Evolutionary conservation across 2,113 vertebrate species (phyloP).

Genomic region (Istiophorus platypterus): DNA sequence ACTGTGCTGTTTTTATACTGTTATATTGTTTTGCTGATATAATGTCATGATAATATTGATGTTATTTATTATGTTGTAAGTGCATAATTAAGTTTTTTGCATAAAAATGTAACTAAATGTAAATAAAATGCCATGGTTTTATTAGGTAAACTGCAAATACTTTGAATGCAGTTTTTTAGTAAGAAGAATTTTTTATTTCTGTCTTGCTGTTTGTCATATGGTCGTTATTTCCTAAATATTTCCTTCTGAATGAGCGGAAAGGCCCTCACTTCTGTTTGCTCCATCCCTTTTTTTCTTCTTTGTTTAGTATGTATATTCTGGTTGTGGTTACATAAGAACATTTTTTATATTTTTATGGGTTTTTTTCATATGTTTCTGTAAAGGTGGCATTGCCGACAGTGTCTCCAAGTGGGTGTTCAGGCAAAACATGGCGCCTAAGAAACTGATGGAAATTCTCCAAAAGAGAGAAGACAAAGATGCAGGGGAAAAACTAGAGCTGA

Average conservation of each 20-base stretch:
- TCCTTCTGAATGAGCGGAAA: background rate
- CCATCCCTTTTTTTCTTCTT: background rate
- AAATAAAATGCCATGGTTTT: no score
- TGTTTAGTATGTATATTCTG: background rate
- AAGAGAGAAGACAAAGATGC: conserved; percentile 65
- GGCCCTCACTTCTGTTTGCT: no score
- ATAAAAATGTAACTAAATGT: no score
- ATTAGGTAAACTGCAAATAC: no score
- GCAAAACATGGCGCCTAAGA: conserved; percentile 86
- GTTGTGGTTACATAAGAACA: background rate
- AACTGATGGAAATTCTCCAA: conserved; percentile 84
- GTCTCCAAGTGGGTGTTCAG: conserved; percentile 97
- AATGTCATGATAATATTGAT: no score
- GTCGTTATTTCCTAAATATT: background rate
- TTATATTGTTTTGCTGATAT: no score
- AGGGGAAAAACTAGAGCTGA: conserved; percentile 58
- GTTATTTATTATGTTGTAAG: no score
- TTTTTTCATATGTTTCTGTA: background rate
- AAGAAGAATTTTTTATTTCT: background rate
- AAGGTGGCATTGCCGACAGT: conserved; percentile 93
- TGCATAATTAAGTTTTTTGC: no score
- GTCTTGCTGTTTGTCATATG: background rate
- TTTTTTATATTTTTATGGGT: background rate
- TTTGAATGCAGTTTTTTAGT: no score
- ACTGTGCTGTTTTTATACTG: no score